Evolutionary conservation across 2,797 vertebrate species (phyloP).

Genomic region (Psittacula derbiana): DNA sequence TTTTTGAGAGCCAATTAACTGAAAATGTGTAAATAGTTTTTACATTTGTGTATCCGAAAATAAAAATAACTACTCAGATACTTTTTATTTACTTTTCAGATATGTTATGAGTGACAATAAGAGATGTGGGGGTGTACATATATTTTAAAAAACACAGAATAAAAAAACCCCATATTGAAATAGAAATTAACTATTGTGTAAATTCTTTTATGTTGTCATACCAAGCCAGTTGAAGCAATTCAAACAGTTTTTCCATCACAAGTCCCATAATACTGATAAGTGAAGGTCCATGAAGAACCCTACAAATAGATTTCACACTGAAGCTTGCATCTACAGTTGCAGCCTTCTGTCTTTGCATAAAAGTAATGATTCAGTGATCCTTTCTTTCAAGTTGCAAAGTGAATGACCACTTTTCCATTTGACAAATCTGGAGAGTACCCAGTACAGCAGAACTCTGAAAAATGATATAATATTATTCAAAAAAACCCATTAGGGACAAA

Average conservation of each 20-base stretch:
- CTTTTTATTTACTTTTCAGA: neutral
- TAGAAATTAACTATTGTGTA: neutral
- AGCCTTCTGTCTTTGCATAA: neutral
- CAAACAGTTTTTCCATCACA: neutral
- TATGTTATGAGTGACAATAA: neutral
- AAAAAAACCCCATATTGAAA: neutral
- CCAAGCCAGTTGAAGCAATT: neutral
- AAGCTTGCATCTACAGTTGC: neutral
- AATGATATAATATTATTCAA: neutral
- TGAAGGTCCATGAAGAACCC: neutral
- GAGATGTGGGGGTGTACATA: accelerated
- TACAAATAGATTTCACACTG: neutral
- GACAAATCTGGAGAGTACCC: neutral
- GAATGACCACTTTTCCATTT: neutral
- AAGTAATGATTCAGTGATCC: neutral
- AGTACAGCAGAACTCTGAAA: neutral
- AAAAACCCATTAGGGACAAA: neutral
- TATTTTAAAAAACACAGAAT: neutral
- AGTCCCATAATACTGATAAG: neutral
- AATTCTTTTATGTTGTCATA: neutral
- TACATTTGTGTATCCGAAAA: neutral
- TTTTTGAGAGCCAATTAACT: neutral
- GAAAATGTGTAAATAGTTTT: neutral
- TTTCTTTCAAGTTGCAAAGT: neutral
- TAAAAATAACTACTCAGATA: neutral